Base-by-base conservation (phyloP, 2,888 invertebrate genomes). In the Gibbula magus region DNA sequence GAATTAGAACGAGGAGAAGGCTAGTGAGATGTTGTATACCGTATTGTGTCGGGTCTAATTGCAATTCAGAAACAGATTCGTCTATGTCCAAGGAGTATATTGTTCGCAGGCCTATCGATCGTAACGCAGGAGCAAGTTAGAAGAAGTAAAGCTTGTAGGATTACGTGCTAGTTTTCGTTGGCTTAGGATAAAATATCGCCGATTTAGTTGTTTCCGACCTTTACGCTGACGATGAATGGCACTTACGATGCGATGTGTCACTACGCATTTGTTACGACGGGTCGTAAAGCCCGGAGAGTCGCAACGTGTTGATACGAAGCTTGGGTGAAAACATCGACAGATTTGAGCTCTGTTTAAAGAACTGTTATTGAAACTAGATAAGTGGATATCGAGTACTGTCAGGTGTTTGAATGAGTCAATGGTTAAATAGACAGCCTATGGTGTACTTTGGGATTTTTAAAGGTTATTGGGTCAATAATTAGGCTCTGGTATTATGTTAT, bases 161-260 rank as follows among this genome's bases (percentile, higher is more conserved):
- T 29, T 61, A 61, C 61, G 61, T 61, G 61, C 61, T 29, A 29
- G 61, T 61, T 22, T 61, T 16, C 61, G 16, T 61, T 7, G 61
- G 29, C 61, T 61, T 61, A 61, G 61, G 61, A 61, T 61, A 61
- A 61, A 61, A 61, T 61, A 61, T 22, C 61, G 18, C 61, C 29
- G 29, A 22, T 25, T 22, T 61, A 25, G 61, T 61, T 29, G 25
- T 61, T 61, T 61, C 61, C 29, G 61, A 61, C 61, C 1, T 61
- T 61, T 61, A 61, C 29, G 61, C 4, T 61, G 13, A 25, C 29
- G 29, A 61, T 29, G 61, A 61, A 25, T 61, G 61, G 29, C 61
- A 61, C 29, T 25, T 61, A 29, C 25, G 61, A 22, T 25, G 25
- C 61, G 29, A 61, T 29, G 3, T 61, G 61, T 61, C 61, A 16